These are phyloP conservation scores for Calameuta filiformis DNA, from an alignment of 2,888 invertebrate species.

Conservation along the genomic window DNA sequence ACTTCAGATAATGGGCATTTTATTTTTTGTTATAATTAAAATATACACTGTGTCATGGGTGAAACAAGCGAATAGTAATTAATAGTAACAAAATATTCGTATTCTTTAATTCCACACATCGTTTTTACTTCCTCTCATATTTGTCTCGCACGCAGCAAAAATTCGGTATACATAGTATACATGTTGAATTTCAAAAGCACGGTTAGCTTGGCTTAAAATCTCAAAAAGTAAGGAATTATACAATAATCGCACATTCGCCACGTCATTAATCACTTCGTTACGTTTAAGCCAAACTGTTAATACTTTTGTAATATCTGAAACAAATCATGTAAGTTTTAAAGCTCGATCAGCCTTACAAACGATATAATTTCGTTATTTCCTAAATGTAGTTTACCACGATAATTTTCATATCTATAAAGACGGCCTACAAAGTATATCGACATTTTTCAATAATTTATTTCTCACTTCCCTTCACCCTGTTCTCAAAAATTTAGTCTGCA, in stretches of 20 bases:
- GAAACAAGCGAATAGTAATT: slow-evolving; percentile 65
- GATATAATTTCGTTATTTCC: slow-evolving; percentile 22
- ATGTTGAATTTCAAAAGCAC: slow-evolving; percentile 60
- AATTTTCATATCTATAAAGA: background rate
- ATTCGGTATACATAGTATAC: slow-evolving; percentile 62
- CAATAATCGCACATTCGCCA: slow-evolving; percentile 21
- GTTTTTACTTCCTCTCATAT: slow-evolving; percentile 32
- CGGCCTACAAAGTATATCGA: background rate
- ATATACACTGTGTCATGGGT: slow-evolving; percentile 67
- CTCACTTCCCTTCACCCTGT: slow-evolving; percentile 33
- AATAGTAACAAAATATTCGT: slow-evolving; percentile 65
- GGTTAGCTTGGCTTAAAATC: slow-evolving; percentile 51
- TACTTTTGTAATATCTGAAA: slow-evolving; percentile 39
- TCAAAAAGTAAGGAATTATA: slow-evolving; percentile 18
- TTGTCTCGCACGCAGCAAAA: slow-evolving; percentile 50
- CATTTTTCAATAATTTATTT: background rate
- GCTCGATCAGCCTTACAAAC: slow-evolving; percentile 40
- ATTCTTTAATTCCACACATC: slow-evolving; percentile 56
- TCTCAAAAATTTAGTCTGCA: slow-evolving; percentile 43
- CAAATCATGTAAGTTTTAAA: slow-evolving; percentile 31
- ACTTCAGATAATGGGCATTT: slow-evolving; percentile 53
- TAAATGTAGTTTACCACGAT: slow-evolving; percentile 23
- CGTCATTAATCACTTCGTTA: slow-evolving; percentile 7
- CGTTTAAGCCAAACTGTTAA: slow-evolving; percentile 49
- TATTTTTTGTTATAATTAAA: slow-evolving; percentile 65